Base-by-base conservation (phyloP, 2,113 vertebrate genomes). In the Nematolebias whitei region DNA sequence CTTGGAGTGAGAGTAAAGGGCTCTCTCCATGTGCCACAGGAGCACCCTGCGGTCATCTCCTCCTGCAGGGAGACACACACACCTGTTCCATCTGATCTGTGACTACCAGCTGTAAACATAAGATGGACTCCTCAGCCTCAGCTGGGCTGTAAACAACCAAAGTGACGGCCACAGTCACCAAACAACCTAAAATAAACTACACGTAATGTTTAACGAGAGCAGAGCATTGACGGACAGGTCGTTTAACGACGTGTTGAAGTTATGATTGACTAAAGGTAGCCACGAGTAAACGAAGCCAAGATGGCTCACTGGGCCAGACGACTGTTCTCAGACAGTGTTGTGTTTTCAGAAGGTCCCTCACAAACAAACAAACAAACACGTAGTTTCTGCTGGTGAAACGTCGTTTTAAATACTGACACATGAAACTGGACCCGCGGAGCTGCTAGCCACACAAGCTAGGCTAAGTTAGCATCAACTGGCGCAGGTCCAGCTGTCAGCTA, bases 1-100 rank as follows among this genome's bases (percentile, higher is more conserved):
- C 76, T 96, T 98, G 60, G 96, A 91, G 67, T 92, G 95, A 10
- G 94, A 91, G 29, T 98, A 95, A 85, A 99, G 95, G 62, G 96
- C 93, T 90, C 96, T 90, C 85, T 99, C 98, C 95, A 99, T 95
- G 80, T 98, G 93, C 98, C 98, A 99, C 53, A 99, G 91, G 16
- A 99, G 91, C 69, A 99, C 96, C 3, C 97, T 88, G 4, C 97
- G 95, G 82, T 99, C 98, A 67, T 99, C 98, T 12, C 98, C 98
- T 82, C 97, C 98, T 99, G 79, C 20, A 38, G 41, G 58, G 24
- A 49, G 4, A 20, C 0, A 24, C 18, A 50, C 4, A 39, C 3
- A 2, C 23, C 12, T 10, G 11, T 71, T 11, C 24, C 10, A 41
- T 41, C 40, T 2, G 32, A 14, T 41, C 15, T 41, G 15, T 15